Percentiles rank a stretch among this genome's conserved stretches.
Conservation (phyloP, 64 coral and sea anemone genomes). For the Porites australiensis region DNA sequence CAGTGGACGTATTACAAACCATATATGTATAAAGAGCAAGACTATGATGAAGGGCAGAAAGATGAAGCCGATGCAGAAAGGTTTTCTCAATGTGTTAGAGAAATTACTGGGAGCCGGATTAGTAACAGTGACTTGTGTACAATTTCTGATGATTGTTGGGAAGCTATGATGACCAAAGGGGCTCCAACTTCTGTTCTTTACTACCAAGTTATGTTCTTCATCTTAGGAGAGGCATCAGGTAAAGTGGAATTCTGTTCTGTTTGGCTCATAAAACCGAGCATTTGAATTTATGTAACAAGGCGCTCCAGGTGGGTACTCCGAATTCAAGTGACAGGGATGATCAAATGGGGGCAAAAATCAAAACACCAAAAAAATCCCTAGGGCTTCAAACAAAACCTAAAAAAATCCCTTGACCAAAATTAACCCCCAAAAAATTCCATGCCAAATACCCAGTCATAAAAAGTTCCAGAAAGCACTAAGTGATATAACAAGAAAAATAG, state of each 20-base stretch:
- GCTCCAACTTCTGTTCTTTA: neutral
- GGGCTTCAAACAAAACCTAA: too few species aligned
- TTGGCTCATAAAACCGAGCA: neutral
- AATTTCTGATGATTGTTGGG: conserved; percentile 14
- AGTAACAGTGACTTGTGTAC: neutral
- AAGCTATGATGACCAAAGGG: conserved; percentile 4
- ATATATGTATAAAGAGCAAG: neutral
- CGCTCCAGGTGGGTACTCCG: too few species aligned
- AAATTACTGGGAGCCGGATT: neutral
- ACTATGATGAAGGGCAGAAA: too few species aligned
- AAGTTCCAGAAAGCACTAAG: too few species aligned
- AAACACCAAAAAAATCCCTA: too few species aligned
- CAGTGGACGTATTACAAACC: conserved; percentile 27
- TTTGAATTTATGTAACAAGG: too few species aligned
- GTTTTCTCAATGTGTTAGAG: neutral
- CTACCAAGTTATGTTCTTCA: conserved; percentile 12
- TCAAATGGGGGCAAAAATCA: too few species aligned
- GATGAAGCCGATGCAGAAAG: neutral
- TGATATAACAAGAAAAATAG: neutral
- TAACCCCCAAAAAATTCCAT: too few species aligned
- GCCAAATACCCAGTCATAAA: too few species aligned
- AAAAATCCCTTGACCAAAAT: neutral
- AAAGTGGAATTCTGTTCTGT: neutral
- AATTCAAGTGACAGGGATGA: too few species aligned
- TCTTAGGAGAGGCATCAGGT: conserved; percentile 26